These are phyloP conservation scores for Cettia cetti DNA, from an alignment of 2,113 vertebrate species.

Conservation along the genomic window DNA sequence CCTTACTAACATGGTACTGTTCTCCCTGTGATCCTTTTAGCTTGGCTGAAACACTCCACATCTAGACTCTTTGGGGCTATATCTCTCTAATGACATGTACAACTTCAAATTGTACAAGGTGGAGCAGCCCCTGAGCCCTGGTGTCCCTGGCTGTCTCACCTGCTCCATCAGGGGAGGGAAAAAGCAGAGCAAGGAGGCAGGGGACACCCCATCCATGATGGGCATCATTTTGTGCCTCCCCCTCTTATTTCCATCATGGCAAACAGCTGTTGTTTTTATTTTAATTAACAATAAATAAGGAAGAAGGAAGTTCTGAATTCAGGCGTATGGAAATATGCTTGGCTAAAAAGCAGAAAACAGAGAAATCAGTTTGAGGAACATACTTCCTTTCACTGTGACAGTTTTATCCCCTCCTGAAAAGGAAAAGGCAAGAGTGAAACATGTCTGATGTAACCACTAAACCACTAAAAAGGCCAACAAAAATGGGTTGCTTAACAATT, in stretches of 20 bases:
- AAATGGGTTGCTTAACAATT: conserved; percentile 10
- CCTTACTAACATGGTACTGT: background rate
- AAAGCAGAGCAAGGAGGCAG: background rate
- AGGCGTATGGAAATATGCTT: background rate
- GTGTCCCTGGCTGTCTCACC: background rate
- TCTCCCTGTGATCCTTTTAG: background rate
- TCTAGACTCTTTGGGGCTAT: background rate
- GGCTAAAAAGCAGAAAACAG: conserved; percentile 12
- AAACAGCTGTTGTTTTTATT: background rate
- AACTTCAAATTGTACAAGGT: background rate
- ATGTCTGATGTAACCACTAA: conserved; percentile 1
- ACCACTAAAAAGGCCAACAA: conserved; percentile 19
- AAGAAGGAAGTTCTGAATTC: conserved; percentile 19
- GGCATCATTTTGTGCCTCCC: background rate
- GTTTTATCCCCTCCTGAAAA: background rate
- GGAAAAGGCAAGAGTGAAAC: background rate
- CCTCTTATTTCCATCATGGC: background rate
- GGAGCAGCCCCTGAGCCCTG: background rate
- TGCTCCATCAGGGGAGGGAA: background rate
- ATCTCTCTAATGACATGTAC: background rate
- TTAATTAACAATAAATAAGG: conserved; percentile 8
- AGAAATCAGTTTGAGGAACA: background rate
- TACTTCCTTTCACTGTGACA: background rate
- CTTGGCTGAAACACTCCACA: background rate
- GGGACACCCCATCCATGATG: background rate